phyloP scores from a whole-genome alignment of 2,888 invertebrate genomes.

The Aelia acuminata region DNA sequence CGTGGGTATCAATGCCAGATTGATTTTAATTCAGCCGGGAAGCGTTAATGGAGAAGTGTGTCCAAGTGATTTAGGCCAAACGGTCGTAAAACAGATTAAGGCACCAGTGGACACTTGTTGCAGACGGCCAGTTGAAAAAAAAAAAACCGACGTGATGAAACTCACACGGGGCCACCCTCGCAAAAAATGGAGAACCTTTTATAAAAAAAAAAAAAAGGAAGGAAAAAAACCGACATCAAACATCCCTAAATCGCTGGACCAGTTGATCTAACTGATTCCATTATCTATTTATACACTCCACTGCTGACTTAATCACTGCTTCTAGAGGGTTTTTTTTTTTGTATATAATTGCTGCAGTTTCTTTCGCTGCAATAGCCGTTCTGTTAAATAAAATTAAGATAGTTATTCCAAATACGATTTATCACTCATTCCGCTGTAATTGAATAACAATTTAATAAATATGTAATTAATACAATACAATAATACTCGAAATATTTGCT shows the following conservation, averaged over 20 bases:
- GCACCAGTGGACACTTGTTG: slow-evolving; percentile 45
- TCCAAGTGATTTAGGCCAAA: slow-evolving; percentile 44
- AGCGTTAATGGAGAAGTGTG: slow-evolving; percentile 25
- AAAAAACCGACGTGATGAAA: slow-evolving; percentile 21
- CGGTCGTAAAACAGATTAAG: slow-evolving; percentile 50
- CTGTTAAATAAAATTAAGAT: not conserved
- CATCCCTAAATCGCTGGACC: slow-evolving; percentile 45
- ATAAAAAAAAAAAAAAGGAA: slow-evolving; percentile 20
- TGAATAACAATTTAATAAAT: not conserved
- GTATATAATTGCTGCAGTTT: not conserved
- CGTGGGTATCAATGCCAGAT: not conserved
- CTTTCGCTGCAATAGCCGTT: not conserved
- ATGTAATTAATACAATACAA: no score
- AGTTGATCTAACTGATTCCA: slow-evolving; percentile 38
- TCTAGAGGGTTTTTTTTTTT: not conserved
- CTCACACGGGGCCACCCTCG: slow-evolving; percentile 24
- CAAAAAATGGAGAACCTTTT: slow-evolving; percentile 43
- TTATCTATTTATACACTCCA: slow-evolving; percentile 40
- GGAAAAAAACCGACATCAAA: slow-evolving; percentile 11
- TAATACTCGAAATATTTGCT: no score
- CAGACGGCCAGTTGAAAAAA: slow-evolving; percentile 30
- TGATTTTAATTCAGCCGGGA: slow-evolving; percentile 13
- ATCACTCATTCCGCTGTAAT: not conserved
- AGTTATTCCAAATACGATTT: not conserved
- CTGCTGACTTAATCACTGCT: slow-evolving; percentile 27